phyloP scores from a whole-genome alignment of 2,888 invertebrate species.

The Stramonita haemastoma region DNA sequence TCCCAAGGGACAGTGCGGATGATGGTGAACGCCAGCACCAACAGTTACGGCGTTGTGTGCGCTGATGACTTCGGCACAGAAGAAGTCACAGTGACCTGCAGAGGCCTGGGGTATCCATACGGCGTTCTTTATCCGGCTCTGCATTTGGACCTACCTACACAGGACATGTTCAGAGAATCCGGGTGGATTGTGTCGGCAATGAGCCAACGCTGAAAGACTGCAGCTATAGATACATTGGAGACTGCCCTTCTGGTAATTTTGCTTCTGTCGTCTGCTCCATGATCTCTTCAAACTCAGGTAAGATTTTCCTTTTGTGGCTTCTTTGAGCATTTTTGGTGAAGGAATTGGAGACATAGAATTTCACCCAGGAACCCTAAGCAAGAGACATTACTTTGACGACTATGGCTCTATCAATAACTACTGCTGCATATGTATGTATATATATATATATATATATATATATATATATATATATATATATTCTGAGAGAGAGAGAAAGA shows the following conservation, averaged over 20 bases:
- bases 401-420: no score
- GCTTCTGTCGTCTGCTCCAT: slow-evolving; percentile 66
- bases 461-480: no score
- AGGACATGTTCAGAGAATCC: slow-evolving; percentile 51
- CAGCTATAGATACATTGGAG: slow-evolving; percentile 51
- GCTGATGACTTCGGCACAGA: slow-evolving; percentile 42
- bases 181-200: slow-evolving; percentile 56
- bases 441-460: no score
- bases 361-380: no score
- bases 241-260: slow-evolving; percentile 60
- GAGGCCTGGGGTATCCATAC: slow-evolving; percentile 36
- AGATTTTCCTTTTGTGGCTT: background rate
- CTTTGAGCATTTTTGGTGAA: no score
- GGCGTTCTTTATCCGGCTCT: slow-evolving; percentile 49
- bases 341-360: no score
- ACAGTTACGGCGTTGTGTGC: slow-evolving; percentile 55
- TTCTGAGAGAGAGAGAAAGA: no score
- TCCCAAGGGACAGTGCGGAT: slow-evolving; percentile 60
- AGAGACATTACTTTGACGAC: no score
- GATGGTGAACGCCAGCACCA: slow-evolving; percentile 46
- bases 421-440: no score
- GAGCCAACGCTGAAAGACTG: slow-evolving; percentile 61
- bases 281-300: slow-evolving; percentile 59
- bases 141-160: slow-evolving; percentile 54
- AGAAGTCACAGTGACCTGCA: slow-evolving; percentile 45